phyloP scores from a whole-genome alignment of 2,113 vertebrate species.

The Gobiocypris rarus region DNA sequence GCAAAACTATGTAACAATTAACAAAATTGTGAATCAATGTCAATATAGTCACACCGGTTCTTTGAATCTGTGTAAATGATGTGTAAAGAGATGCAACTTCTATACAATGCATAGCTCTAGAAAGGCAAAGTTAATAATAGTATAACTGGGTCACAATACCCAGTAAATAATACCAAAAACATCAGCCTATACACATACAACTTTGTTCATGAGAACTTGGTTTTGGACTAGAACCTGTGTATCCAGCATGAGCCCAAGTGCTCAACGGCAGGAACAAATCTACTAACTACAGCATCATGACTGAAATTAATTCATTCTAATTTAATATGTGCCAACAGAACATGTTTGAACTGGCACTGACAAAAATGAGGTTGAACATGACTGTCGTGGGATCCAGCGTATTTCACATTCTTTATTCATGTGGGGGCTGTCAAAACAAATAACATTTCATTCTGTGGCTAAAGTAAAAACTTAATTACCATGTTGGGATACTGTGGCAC shows the following conservation, averaged over 20 bases:
- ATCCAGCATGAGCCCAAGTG: background rate
- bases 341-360: conserved; percentile 24
- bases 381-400: background rate
- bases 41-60: background rate
- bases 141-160: background rate
- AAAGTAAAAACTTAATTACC: background rate
- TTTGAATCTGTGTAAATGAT: background rate
- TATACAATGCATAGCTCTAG: background rate
- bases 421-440: conserved; percentile 11
- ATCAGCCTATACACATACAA: background rate
- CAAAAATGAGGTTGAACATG: background rate
- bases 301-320: background rate
- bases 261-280: background rate
- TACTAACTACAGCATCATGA: background rate
- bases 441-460: conserved; percentile 6
- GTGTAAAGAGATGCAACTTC: background rate
- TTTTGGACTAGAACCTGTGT: background rate
- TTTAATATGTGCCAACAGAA: conserved; percentile 19
- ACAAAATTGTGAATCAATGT: background rate
- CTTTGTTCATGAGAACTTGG: background rate
- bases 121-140: background rate
- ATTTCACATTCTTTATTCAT: conserved; percentile 16
- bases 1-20: background rate
- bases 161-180: background rate
- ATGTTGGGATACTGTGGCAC: background rate